Base-by-base conservation (phyloP, 2,888 invertebrate species). In the Pterobdella sp. region DNA sequence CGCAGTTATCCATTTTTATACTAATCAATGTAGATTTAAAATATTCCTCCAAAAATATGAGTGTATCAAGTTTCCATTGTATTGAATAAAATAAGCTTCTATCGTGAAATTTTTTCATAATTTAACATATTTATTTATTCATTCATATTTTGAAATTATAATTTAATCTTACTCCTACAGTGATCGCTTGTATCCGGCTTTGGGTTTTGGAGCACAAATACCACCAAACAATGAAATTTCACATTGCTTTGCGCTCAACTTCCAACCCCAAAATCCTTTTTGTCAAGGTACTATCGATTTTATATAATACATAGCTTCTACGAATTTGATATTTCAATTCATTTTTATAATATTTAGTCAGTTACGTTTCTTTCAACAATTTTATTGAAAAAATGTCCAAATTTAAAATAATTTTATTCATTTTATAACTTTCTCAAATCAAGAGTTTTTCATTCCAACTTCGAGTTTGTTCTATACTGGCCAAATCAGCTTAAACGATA, bases 161-260 rank as follows among this genome's bases (percentile, higher is more conserved):
- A 1, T 36, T 3, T 10, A 35, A n/a, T 49, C 69, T n/a, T 29
- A 69, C 10, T 22, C 7, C 71, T 76, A 68, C 79, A 82, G 82
- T 65, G 82, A 82, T 75, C 82, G 82, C 76, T 75, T 81, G 79
- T 83, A 82, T 74, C 82, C 82, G 49, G 82, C 80, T 34, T 78
- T 83, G 22, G 83, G 83, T 3, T 83, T 82, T 79, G 83, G 83
- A 31, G 83, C 83, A 34, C 78, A 78, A 70, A 76, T 82, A 36
- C 82, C 82, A 3, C 81, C 81, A 1, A 75, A 76, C 36, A 76
- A 74, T 67, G 72, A 79, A 29, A 79, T 81, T 3, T 81, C 80
- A 14, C 81, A 81, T 77, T 82, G 82, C 75, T 83, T 83, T 78
- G 79, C 82, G 29, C 72, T 82, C 77, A 82, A 82, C 76, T 82